Evolutionary conservation across 2,113 vertebrate genomes (phyloP).

Genomic region (Noturus placidus): DNA sequence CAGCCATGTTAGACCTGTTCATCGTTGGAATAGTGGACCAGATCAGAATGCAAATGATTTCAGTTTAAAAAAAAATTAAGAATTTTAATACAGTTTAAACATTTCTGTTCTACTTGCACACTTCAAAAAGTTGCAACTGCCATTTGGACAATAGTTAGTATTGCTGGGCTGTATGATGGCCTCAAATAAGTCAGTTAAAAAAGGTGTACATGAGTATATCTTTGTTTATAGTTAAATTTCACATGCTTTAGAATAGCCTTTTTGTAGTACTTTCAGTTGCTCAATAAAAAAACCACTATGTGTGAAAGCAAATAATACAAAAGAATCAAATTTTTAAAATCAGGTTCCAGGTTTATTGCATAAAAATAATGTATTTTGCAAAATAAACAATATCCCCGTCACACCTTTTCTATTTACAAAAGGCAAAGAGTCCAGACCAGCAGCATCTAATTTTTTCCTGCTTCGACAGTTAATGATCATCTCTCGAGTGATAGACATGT

Average conservation of each 20-base stretch:
- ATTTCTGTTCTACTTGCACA: neutral
- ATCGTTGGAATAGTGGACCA: neutral
- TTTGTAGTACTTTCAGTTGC: neutral
- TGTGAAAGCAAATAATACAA: neutral
- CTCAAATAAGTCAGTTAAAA: neutral
- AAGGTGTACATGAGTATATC: neutral
- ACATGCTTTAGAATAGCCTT: neutral
- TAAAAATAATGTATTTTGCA: constrained; percentile 49
- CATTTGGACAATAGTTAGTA: neutral
- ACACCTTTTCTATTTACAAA: constrained; percentile 41
- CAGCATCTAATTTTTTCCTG: constrained; percentile 9
- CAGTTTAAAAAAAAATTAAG: no score
- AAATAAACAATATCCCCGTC: constrained; percentile 40
- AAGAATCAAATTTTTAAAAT: constrained; percentile 36
- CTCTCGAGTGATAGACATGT: neutral
- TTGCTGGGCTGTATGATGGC: neutral
- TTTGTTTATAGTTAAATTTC: neutral
- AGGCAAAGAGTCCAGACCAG: constrained; percentile 33
- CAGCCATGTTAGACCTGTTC: neutral
- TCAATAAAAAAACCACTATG: neutral
- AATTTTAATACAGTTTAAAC: no score
- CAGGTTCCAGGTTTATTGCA: constrained; percentile 47
- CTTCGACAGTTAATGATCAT: constrained; percentile 16
- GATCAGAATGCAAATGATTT: no score
- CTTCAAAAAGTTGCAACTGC: neutral